Base-by-base conservation (phyloP, 2,888 invertebrate genomes). In the Ethmia dodecea region DNA sequence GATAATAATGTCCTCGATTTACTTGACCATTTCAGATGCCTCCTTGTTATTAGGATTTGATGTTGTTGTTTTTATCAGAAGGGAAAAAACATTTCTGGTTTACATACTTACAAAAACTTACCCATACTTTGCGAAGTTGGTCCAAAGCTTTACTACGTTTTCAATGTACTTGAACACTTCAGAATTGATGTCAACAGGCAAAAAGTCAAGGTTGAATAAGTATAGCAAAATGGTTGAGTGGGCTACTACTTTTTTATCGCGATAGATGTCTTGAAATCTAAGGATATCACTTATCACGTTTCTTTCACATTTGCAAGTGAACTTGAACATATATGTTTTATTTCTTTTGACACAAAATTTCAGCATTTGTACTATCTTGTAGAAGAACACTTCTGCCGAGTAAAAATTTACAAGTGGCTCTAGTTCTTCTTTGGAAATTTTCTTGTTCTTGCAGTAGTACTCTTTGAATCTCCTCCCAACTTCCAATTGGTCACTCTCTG, bases 51-150 rank as follows among this genome's bases (percentile, higher is more conserved):
- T n/a, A n/a, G n/a, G n/a, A n/a, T n/a, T n/a, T n/a, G n/a, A n/a
- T n/a, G n/a, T n/a, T n/a, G n/a, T n/a, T n/a, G n/a, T n/a, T n/a
- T n/a, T n/a, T n/a, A n/a, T n/a, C n/a, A n/a, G n/a, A n/a, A n/a
- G n/a, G n/a, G n/a, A n/a, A n/a, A n/a, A n/a, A n/a, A n/a, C n/a
- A n/a, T n/a, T n/a, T n/a, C n/a, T n/a, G n/a, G n/a, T n/a, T n/a
- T n/a, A n/a, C n/a, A n/a, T n/a, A n/a, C n/a, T n/a, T n/a, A n/a
- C n/a, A 22, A 22, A 3, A 3, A 1, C 60, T 55, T 43, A 69
- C 69, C 66, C 67, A 33, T 47, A 47, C 48, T 62, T 67, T 4
- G 60, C 62, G 42, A 70, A 66, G 15, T 67, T 63, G 0, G 66
- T 59, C 65, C 62, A 68, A 5, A 70, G 47, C 34, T 47, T 59